Percentiles rank a stretch among this genome's conserved stretches.
These are phyloP conservation scores for Clavelina lepadiformis DNA, from an alignment of 23 tunicate species.

Conservation along the genomic window DNA sequence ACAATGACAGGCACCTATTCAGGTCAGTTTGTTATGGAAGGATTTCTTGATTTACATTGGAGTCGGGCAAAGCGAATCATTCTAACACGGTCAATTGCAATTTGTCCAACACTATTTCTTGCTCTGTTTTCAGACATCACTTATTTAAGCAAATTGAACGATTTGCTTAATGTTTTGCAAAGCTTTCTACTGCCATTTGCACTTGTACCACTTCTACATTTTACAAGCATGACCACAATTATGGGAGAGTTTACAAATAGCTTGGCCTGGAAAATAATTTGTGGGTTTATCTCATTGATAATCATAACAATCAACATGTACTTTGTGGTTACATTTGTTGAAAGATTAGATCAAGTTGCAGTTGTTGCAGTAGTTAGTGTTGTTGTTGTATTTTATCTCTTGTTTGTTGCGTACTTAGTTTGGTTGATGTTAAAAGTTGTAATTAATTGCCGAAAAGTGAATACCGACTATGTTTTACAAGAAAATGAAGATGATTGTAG, in stretches of 20 bases:
- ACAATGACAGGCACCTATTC: slow-evolving; percentile 96
- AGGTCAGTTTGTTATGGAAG: slow-evolving; percentile 98
- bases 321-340: slow-evolving; percentile 56
- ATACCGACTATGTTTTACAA: no score
- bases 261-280: slow-evolving; percentile 57
- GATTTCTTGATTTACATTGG: slow-evolving; percentile 87
- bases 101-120: slow-evolving; percentile 76
- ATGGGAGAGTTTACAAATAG: slow-evolving; percentile 79
- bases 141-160: slow-evolving; percentile 59
- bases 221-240: slow-evolving; percentile 52
- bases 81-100: slow-evolving; percentile 85
- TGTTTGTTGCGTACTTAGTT: slow-evolving; percentile 35
- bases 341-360: slow-evolving; percentile 21
- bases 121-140: slow-evolving; percentile 78
- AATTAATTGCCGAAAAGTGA: slow-evolving; percentile 4
- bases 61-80: slow-evolving; percentile 62
- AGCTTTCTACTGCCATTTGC: slow-evolving; percentile 90
- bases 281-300: slow-evolving; percentile 37
- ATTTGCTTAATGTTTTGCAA: slow-evolving; percentile 80
- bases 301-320: slow-evolving; percentile 66
- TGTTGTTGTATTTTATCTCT: slow-evolving; percentile 13
- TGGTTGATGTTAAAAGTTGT: slow-evolving; percentile 27
- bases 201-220: slow-evolving; percentile 72
- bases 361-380: slow-evolving; percentile 23
- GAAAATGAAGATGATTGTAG: no score